These are phyloP conservation scores for Incurvaria masculella DNA, from an alignment of 2,888 invertebrate species.

Conservation along the genomic window DNA sequence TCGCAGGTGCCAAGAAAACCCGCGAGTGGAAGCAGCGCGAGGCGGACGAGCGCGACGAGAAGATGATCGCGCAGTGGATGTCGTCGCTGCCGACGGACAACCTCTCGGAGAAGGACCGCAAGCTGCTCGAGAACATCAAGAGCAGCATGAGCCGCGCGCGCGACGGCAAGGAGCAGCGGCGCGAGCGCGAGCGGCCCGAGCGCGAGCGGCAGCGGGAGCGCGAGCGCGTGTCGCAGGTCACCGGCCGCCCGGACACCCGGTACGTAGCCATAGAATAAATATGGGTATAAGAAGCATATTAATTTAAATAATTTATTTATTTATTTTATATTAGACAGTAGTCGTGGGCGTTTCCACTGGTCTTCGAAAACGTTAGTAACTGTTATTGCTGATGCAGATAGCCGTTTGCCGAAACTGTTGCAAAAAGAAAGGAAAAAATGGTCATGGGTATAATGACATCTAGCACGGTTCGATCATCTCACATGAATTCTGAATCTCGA, in stretches of 20 bases:
- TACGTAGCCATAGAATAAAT: too few relatives aligned
- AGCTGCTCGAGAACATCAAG: conserved; percentile 52
- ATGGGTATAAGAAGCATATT: too few relatives aligned
- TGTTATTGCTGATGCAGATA: too few relatives aligned
- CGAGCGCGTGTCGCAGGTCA: conserved; percentile 10
- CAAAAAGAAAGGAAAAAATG: too few relatives aligned
- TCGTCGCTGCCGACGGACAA: conserved; percentile 46
- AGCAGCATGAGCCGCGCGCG: conserved; percentile 28
- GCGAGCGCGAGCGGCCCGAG: conserved; percentile 23
- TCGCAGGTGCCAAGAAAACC: conserved; percentile 20
- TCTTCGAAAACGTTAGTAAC: too few relatives aligned
- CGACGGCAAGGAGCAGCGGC: conserved; percentile 25
- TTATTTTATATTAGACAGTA: too few relatives aligned
- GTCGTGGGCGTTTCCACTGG: too few relatives aligned
- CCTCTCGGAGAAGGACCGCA: conserved; percentile 55
- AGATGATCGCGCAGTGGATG: conserved; percentile 54
- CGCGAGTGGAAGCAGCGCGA: conserved; percentile 50
- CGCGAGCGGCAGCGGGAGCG: neutral
- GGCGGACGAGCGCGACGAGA: conserved; percentile 46
- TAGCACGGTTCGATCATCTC: too few relatives aligned
- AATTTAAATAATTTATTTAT: too few relatives aligned
- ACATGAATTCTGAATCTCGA: too few relatives aligned
- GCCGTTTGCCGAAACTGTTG: too few relatives aligned
- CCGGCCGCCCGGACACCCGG: conserved; percentile 16
- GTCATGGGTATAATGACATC: too few relatives aligned